These are phyloP conservation scores for Holotrichia oblita DNA, from an alignment of 1,140 invertebrate genomes.

Conservation along the genomic window DNA sequence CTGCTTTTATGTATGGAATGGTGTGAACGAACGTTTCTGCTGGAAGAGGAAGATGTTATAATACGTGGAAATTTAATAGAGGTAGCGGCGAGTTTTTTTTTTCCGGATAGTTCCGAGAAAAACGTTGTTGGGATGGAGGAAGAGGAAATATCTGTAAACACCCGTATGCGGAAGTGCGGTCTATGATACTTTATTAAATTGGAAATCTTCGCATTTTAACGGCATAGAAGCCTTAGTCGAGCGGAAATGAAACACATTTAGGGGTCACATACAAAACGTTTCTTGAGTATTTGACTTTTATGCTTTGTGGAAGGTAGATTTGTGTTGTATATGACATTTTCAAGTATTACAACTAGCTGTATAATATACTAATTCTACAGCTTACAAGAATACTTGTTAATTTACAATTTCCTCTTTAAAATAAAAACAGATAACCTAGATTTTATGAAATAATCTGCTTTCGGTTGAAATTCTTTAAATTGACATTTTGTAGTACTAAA, in stretches of 20 bases:
- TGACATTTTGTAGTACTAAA: no score
- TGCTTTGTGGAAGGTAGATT: no score
- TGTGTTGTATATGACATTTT: no score
- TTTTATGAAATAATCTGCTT: no score
- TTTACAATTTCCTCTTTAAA: no score
- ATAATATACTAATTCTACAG: no score
- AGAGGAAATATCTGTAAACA: slow-evolving; percentile 4
- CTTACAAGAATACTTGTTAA: no score
- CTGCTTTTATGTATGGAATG: not conserved
- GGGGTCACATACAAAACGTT: not conserved
- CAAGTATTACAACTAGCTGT: no score
- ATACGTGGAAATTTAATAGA: slow-evolving; percentile 17
- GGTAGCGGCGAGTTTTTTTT: not conserved
- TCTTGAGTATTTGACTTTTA: no score
- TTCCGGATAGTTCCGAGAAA: not conserved
- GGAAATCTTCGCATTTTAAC: not conserved
- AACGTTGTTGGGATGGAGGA: not conserved
- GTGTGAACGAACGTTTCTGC: no score
- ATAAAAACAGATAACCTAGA: no score
- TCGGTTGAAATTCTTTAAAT: no score
- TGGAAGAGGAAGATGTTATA: not conserved
- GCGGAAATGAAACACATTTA: not conserved
- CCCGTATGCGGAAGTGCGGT: not conserved
- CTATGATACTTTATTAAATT: not conserved
- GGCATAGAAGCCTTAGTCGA: not conserved